These are phyloP conservation scores for Schizaphis graminum DNA, from an alignment of 2,888 invertebrate genomes.

Conservation along the genomic window DNA sequence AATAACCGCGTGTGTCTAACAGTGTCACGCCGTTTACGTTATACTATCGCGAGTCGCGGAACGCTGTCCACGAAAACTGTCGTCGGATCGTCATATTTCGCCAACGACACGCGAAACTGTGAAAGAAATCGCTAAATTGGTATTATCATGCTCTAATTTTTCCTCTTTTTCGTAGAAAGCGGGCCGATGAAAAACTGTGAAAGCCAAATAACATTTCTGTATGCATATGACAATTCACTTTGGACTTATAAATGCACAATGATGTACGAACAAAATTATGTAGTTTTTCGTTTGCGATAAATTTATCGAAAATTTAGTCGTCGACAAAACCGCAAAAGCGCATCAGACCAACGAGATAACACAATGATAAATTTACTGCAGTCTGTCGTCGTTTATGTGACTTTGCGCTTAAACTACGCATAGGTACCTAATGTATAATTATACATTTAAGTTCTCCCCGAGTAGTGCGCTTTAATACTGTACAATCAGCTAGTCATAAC, in stretches of 20 bases:
- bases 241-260: background rate
- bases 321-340: background rate
- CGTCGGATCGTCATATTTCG: background rate
- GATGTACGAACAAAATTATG: background rate
- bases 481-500: background rate
- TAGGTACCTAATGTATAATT: background rate
- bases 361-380: background rate
- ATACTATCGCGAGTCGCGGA: background rate
- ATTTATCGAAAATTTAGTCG: background rate
- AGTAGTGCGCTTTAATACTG: background rate
- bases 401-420: background rate
- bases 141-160: background rate
- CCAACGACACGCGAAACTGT: background rate
- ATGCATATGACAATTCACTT: background rate
- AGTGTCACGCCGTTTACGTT: background rate
- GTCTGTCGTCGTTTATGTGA: background rate
- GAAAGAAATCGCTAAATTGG: background rate
- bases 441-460: background rate
- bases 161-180: background rate
- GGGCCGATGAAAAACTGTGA: background rate
- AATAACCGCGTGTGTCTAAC: background rate
- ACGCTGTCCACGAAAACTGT: background rate
- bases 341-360: background rate
- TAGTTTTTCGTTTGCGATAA: background rate
- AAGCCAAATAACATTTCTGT: background rate